Percentiles rank a stretch among this genome's conserved stretches.
These are phyloP conservation scores for Pristis pectinata DNA, from an alignment of 2,797 vertebrate genomes.

Conservation along the genomic window DNA sequence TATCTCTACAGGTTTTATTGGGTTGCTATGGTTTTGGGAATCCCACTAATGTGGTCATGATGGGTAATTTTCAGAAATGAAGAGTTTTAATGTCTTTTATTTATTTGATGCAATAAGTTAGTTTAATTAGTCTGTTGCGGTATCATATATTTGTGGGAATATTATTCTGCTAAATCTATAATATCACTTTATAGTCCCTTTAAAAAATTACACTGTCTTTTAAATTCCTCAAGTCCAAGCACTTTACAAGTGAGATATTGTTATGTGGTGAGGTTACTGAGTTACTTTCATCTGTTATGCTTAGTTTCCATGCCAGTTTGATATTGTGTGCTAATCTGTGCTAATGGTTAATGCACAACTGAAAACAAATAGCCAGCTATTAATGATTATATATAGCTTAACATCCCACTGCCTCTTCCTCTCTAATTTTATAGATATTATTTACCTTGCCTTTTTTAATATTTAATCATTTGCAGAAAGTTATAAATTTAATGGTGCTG, in stretches of 20 bases:
- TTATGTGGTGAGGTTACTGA: not conserved
- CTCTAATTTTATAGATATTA: not conserved
- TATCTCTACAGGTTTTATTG: too few relatives aligned
- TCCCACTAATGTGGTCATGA: not conserved
- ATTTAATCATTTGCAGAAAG: not conserved
- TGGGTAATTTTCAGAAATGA: not conserved
- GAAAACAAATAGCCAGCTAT: not conserved
- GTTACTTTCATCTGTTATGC: constrained; percentile 6
- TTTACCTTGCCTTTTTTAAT: not conserved
- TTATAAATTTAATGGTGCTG: not conserved
- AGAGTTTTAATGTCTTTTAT: not conserved
- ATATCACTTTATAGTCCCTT: too few relatives aligned
- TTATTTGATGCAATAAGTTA: not conserved
- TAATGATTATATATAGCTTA: not conserved
- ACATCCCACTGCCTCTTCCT: not conserved
- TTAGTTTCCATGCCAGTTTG: not conserved
- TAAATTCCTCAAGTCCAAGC: not conserved
- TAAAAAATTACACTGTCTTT: not conserved
- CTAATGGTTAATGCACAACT: constrained; percentile 17
- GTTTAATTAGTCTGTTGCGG: not conserved
- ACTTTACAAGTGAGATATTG: not conserved
- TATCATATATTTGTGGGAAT: not conserved
- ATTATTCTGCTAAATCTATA: not conserved
- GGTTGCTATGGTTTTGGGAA: too few relatives aligned
- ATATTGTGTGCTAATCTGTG: constrained; percentile 6